Evolutionary conservation across 64 coral and sea anemone genomes (phyloP).

Genomic region (Montipora capricornis): DNA sequence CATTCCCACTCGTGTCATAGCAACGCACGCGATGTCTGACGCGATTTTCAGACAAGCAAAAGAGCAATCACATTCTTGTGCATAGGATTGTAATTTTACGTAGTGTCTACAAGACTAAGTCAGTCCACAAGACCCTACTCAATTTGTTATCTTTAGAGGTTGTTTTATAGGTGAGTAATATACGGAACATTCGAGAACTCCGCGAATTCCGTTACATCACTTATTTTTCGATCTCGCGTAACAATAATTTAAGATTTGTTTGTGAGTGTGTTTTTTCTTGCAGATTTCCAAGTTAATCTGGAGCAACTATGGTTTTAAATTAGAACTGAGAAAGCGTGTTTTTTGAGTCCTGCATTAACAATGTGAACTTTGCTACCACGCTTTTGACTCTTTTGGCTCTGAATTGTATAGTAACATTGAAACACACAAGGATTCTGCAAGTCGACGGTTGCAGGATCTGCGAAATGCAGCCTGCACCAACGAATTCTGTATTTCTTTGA

Average conservation of each 20-base stretch:
- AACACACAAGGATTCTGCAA: too few relatives aligned
- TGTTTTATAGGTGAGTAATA: neutral
- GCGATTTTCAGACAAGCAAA: neutral
- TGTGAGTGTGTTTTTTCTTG: neutral
- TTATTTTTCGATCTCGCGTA: neutral
- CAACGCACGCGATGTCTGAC: neutral
- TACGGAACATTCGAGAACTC: neutral
- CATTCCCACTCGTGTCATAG: constrained; percentile 14
- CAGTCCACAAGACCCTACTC: too few relatives aligned
- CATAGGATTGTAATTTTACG: neutral
- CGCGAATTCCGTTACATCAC: neutral
- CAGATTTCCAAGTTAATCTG: neutral
- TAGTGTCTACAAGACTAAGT: neutral
- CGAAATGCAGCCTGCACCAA: too few relatives aligned
- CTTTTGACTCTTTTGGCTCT: neutral
- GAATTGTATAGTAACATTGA: too few relatives aligned
- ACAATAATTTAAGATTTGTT: neutral
- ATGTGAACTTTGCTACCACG: neutral
- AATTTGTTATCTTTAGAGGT: neutral
- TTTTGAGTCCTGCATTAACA: neutral
- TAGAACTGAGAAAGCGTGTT: too few relatives aligned
- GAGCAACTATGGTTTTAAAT: neutral
- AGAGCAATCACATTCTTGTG: neutral
- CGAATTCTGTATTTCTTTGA: too few relatives aligned
- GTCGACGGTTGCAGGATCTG: too few relatives aligned